Percentiles rank a stretch among this genome's conserved stretches.
These are phyloP conservation scores for Papilio demoleus DNA, from an alignment of 2,888 invertebrate species.

Conservation along the genomic window DNA sequence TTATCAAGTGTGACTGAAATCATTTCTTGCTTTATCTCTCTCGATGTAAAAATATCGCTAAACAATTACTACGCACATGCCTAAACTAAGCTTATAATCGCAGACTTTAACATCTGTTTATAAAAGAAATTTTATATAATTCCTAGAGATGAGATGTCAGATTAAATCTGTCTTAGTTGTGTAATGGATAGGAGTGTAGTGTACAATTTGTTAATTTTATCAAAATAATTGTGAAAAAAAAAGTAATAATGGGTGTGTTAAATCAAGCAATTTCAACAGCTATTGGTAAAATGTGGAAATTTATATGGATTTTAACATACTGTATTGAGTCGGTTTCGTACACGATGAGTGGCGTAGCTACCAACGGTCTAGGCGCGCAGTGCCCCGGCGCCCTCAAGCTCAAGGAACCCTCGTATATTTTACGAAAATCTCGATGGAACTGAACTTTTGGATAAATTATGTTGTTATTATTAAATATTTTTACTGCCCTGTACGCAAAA, in stretches of 20 bases:
- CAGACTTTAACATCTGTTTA: background rate
- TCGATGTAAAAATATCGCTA: background rate
- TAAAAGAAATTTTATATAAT: constrained; percentile 4
- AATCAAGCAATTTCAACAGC: constrained; percentile 25
- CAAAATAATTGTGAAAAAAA: constrained; percentile 36
- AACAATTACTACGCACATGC: background rate
- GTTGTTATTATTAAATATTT: too few relatives aligned
- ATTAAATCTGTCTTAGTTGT: background rate
- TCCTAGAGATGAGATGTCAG: background rate
- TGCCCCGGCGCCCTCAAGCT: too few relatives aligned
- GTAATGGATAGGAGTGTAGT: background rate
- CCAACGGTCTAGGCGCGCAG: too few relatives aligned
- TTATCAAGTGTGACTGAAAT: too few relatives aligned
- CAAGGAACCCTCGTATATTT: too few relatives aligned
- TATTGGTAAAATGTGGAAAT: constrained; percentile 5
- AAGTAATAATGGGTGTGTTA: constrained; percentile 32
- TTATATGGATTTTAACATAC: too few relatives aligned
- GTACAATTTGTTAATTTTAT: background rate
- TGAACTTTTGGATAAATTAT: too few relatives aligned
- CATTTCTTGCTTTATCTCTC: background rate
- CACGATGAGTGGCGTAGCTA: too few relatives aligned
- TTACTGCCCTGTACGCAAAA: too few relatives aligned
- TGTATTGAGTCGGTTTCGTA: too few relatives aligned
- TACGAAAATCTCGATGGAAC: too few relatives aligned
- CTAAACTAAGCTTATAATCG: background rate